Conservation (phyloP, 2,888 invertebrate species). For the Rambutsinella grinnellia region DNA sequence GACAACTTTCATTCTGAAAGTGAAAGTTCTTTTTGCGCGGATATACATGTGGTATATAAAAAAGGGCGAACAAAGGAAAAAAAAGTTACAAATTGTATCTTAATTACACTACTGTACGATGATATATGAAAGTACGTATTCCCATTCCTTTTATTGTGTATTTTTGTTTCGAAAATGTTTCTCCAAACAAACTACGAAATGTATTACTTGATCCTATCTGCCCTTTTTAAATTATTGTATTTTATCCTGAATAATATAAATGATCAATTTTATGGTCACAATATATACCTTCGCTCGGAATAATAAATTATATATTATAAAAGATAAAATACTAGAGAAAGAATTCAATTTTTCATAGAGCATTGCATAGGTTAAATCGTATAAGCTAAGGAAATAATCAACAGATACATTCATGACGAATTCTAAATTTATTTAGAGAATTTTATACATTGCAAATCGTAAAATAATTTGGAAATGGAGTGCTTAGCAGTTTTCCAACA, state of each 20-base stretch:
- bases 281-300: conserved; percentile 44
- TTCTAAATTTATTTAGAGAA: no score
- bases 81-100: conserved; percentile 1
- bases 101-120: background rate
- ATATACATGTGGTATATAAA: conserved; percentile 14
- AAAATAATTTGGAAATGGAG: no score
- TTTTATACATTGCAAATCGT: no score
- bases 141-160: background rate
- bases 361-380: no score
- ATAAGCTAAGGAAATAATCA: no score
- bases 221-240: conserved; percentile 42
- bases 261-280: conserved; percentile 35
- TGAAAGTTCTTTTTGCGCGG: conserved; percentile 42
- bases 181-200: background rate
- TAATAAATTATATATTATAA: conserved; percentile 45
- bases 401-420: no score
- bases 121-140: background rate
- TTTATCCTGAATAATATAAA: conserved; percentile 15
- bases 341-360: no score
- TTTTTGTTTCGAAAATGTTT: background rate
- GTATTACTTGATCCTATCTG: background rate
- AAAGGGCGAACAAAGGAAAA: background rate
- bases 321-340: no score
- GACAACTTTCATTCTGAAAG: conserved; percentile 44
- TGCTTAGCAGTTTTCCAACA: no score